These are phyloP conservation scores for Danionella cerebrum DNA, from an alignment of 2,113 vertebrate genomes.

Conservation along the genomic window DNA sequence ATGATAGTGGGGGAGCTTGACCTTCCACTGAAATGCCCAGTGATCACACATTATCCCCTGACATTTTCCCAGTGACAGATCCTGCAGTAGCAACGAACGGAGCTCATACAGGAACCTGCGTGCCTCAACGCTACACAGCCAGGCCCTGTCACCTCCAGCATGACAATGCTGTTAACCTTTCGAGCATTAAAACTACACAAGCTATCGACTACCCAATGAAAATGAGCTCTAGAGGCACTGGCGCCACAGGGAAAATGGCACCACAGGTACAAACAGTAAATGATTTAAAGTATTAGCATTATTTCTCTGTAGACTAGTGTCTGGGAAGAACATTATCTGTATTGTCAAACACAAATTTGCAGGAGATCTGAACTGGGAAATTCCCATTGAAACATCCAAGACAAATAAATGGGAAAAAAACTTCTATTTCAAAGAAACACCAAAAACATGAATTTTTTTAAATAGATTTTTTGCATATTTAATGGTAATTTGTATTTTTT, in stretches of 20 bases:
- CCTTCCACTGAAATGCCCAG: conserved; percentile 55
- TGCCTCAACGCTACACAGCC: conserved; percentile 22
- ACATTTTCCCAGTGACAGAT: conserved; percentile 62
- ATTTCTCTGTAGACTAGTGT: too few species aligned
- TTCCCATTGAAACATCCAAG: too few species aligned
- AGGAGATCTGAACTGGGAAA: too few species aligned
- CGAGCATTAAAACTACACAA: not conserved
- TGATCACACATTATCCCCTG: conserved; percentile 63
- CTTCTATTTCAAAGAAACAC: too few species aligned
- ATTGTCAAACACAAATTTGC: too few species aligned
- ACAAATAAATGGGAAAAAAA: too few species aligned
- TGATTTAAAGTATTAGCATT: too few species aligned
- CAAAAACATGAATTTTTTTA: too few species aligned
- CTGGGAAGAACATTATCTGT: too few species aligned
- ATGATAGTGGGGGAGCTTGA: conserved; percentile 45
- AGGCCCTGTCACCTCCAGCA: conserved; percentile 24
- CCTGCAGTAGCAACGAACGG: conserved; percentile 39
- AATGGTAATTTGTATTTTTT: too few species aligned
- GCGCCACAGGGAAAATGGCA: not conserved
- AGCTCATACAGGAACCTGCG: conserved; percentile 44
- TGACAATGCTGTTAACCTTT: conserved; percentile 33
- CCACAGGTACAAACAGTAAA: too few species aligned
- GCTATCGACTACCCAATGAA: conserved; percentile 3
- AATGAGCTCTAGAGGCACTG: conserved; percentile 1
- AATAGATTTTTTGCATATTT: too few species aligned